phyloP scores from a whole-genome alignment of 2,888 invertebrate species.

The Catonia carolina region DNA sequence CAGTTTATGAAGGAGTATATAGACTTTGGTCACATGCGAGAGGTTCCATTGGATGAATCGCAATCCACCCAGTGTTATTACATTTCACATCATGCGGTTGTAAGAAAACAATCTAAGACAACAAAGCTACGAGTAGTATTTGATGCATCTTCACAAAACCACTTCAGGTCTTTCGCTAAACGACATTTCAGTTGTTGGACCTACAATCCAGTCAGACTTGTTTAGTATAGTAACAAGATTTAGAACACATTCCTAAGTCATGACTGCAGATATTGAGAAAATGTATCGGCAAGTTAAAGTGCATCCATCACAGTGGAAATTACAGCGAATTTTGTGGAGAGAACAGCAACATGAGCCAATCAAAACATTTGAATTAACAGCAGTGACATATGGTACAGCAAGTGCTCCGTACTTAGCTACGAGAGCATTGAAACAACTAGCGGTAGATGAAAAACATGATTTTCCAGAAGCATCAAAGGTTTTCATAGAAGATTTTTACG shows the following conservation, averaged over 20 bases:
- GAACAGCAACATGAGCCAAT: slow-evolving; percentile 25
- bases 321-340: slow-evolving; percentile 35
- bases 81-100: slow-evolving; percentile 38
- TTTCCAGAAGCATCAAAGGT: slow-evolving; percentile 25
- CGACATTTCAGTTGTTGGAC: slow-evolving; percentile 23
- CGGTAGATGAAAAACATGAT: slow-evolving; percentile 11
- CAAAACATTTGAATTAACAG: slow-evolving; percentile 26
- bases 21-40: slow-evolving; percentile 31
- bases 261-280: slow-evolving; percentile 35
- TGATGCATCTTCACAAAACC: slow-evolving; percentile 34
- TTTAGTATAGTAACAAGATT: slow-evolving; percentile 23
- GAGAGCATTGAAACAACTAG: slow-evolving; percentile 27
- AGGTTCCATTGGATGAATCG: slow-evolving; percentile 5
- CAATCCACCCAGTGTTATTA: slow-evolving; percentile 27
- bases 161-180: slow-evolving; percentile 29
- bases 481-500: slow-evolving; percentile 29
- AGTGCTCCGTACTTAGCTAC: slow-evolving; percentile 30
- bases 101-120: slow-evolving; percentile 31
- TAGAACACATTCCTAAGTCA: slow-evolving; percentile 15
- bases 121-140: slow-evolving; percentile 37
- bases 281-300: slow-evolving; percentile 35
- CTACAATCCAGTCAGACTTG: slow-evolving; percentile 24
- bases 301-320: slow-evolving; percentile 24
- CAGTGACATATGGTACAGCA: slow-evolving; percentile 34
- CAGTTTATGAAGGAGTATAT: slow-evolving; percentile 30